Evolutionary conservation across 2,113 vertebrate genomes (phyloP), one percentile per base, ranked within the genome.

Genomic region (Gallinago jamesoni): DNA sequence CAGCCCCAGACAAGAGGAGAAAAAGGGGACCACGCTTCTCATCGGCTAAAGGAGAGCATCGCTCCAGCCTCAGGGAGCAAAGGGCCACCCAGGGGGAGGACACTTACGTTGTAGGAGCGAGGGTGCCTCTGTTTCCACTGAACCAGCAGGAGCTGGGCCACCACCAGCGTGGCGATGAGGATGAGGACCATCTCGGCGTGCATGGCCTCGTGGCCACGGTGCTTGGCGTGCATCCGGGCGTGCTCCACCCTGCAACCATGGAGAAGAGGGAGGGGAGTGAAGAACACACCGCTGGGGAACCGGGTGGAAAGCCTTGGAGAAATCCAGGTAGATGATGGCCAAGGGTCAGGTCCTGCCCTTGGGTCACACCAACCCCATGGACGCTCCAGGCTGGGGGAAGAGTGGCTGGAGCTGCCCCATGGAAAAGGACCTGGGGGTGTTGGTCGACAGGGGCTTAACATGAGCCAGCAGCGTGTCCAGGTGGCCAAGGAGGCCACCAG

Each of bases 161-260:
- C 97, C 75, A 99, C 99, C 21, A 99, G 98, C 0, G 99, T 99
- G 97, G 99, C 99, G 0, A 99, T 99, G 72, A 99, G 99, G 97
- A 99, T 99, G 85, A 99, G 99, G 43, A 99, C 99, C 99, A 99
- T 99, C 89, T 99, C 99, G 4, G 99, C 99, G 1, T 99, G 99
- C 99, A 99, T 99, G 13, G 99, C 99, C 98, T 99, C 99, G 2
- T 99, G 99, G 14, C 99, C 99, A 2, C 99, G 99, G 98, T 99
- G 99, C 94, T 99, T 99, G 97, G 99, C 99, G 12, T 99, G 99
- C 99, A 99, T 99, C 91, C 98, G 98, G 3, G 99, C 99, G 7
- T 99, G 99, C 82, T 99, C 99, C 93, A 99, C 96, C 98, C 99
- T 99, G 97, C 84, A 92, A 94, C 24, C n/a, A 95, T 50, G 84